Evolutionary conservation across 2,113 vertebrate genomes (phyloP), one percentile per base, ranked within the genome.

Genomic region (Equus przewalskii): DNA sequence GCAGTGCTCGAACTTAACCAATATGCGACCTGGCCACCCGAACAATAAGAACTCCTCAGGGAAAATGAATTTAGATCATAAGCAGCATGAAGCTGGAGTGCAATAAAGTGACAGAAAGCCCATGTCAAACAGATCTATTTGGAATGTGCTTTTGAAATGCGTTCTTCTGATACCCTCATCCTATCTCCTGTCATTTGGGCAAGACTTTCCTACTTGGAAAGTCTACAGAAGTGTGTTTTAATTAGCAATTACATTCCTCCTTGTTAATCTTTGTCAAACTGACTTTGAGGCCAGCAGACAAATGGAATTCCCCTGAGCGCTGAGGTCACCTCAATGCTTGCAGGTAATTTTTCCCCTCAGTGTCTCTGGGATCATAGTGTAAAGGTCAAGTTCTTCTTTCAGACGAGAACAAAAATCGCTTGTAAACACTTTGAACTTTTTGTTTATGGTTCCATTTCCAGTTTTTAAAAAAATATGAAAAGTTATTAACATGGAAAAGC

Each of bases 391-490:
- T 24, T 2, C 15, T 3, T 67, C 58, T 67, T 94, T 87, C 44
- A 70, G 24, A 90, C 96, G 62, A 93, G 7, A 96, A 79, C 11
- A 79, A 70, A 87, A 92, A 36, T 79, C 64, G 90, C 24, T 15
- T 44, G 69, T 36, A n/a, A 94, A 83, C 9, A 36, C 4, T 80
- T 67, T 75, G n/a, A 72, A 65, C 26, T 87, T 78, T 82, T 67
- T 64, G 54, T 79, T 64, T 89, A 64, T 75, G n/a, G 15, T 62
- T 96, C 62, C 3, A 13, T 80, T 65, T 79, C 56, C 28, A 92
- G 11, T 75, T 70, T 56, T 70, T 75, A 30, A 65, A 26, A 78
- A 64, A 5, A n/a, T 15, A 58, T 46, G 54, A 64, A 76, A 95
- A 72, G 22, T 81, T 64, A 79, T 44, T 88, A 80, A 91, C 49